phyloP scores from a whole-genome alignment of 92 coral and sea anemone species.

The Nematostella vectensis region DNA sequence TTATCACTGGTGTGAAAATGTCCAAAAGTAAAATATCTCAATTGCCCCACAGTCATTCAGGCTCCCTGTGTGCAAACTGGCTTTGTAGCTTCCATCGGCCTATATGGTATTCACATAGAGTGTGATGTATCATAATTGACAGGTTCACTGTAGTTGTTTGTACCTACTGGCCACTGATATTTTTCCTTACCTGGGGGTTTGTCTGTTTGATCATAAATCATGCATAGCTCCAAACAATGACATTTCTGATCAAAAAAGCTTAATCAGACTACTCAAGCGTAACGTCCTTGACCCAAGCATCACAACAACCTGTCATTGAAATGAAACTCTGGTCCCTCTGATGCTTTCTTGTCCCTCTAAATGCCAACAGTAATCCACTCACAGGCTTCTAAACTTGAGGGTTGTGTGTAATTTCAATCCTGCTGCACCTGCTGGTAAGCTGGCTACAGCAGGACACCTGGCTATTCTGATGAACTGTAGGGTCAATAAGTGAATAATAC shows the following conservation, averaged over 20 bases:
- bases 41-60: no score
- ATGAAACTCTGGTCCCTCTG: constrained; percentile 1
- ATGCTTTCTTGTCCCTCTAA: background rate
- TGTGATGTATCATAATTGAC: constrained; percentile 18
- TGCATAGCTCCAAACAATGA: constrained; percentile 26
- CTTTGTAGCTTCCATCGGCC: no score
- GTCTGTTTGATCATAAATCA: constrained; percentile 20
- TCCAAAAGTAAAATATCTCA: no score
- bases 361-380: no score
- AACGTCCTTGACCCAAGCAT: constrained; percentile 21
- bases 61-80: no score
- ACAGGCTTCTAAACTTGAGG: constrained; percentile 4
- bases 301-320: constrained; percentile 14
- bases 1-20: no score
- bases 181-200: constrained; percentile 15
- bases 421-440: constrained; percentile 30
- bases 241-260: constrained; percentile 20
- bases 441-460: constrained; percentile 34
- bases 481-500: constrained; percentile 53
- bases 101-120: background rate
- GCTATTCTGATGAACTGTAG: constrained; percentile 31
- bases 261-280: constrained; percentile 29
- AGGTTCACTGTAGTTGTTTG: constrained; percentile 27
- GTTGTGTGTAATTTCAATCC: constrained; percentile 8
- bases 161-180: constrained; percentile 13